Conservation (phyloP, 2,888 invertebrate genomes). For the Hyles lineata region DNA sequence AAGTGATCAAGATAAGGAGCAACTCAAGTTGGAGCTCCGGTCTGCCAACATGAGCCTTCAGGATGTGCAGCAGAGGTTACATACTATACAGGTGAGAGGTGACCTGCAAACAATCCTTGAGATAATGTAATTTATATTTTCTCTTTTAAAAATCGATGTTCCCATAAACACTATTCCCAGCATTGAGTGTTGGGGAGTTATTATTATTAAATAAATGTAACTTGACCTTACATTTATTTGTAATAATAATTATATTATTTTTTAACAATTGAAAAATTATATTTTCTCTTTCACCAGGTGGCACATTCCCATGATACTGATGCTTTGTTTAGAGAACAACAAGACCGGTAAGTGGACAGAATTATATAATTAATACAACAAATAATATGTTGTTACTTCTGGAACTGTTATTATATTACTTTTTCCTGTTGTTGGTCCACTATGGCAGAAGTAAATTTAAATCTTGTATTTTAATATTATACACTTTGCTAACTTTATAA, state of each 20-base stretch:
- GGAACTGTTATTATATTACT: too few species aligned
- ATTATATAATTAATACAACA: too few species aligned
- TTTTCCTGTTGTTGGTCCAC: too few species aligned
- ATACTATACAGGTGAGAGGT: constrained; percentile 67
- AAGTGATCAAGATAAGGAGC: constrained; percentile 73
- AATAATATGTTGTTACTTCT: too few species aligned
- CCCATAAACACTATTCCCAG: too few species aligned
- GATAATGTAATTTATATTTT: too few species aligned
- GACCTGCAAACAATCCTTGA: background rate
- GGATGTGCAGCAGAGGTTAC: constrained; percentile 75
- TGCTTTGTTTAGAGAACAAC: constrained; percentile 77
- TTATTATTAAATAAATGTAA: too few species aligned
- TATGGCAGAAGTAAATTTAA: too few species aligned
- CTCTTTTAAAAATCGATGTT: too few species aligned
- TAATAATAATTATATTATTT: background rate
- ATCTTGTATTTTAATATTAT: too few species aligned
- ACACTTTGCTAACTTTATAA: too few species aligned
- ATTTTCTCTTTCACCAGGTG: constrained; percentile 57
- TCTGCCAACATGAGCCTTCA: constrained; percentile 73
- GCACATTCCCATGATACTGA: constrained; percentile 79
- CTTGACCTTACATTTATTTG: background rate
- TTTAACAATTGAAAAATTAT: background rate
- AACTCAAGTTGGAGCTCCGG: constrained; percentile 70
- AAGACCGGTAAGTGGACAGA: constrained; percentile 66
- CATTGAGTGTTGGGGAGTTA: background rate